Percentiles rank a stretch among this genome's conserved stretches.
phyloP scores from a whole-genome alignment of 2,797 vertebrate species.

The Phoebastria nigripes region DNA sequence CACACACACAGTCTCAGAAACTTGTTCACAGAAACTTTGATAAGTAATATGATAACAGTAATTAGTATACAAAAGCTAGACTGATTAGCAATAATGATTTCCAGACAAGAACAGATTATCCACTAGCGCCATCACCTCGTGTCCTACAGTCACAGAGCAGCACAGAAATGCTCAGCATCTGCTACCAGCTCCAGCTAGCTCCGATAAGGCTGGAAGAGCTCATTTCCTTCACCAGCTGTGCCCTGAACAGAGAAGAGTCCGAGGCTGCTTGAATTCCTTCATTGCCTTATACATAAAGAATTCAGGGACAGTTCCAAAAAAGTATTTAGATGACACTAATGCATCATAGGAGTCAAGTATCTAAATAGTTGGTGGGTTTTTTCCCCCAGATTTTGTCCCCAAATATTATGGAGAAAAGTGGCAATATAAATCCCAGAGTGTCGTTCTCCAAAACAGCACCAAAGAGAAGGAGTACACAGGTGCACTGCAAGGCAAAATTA shows the following conservation, averaged over 20 bases:
- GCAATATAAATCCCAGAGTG: not conserved
- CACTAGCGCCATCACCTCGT: accelerated
- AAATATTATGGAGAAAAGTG: not conserved
- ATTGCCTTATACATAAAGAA: not conserved
- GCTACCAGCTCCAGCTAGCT: not conserved
- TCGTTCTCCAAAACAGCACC: not conserved
- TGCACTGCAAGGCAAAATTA: not conserved
- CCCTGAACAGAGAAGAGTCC: not conserved
- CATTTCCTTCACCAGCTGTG: not conserved
- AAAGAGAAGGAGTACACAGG: not conserved
- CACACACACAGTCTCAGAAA: not conserved
- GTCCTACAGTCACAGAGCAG: not conserved
- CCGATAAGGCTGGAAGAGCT: not conserved
- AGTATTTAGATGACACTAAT: not conserved
- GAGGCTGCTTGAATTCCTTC: not conserved
- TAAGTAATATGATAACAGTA: not conserved
- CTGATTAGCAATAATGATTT: not conserved
- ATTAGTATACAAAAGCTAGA: not conserved
- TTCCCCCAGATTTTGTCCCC: not conserved
- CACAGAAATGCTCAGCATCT: not conserved
- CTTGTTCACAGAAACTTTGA: not conserved
- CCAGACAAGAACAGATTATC: not conserved
- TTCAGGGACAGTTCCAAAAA: not conserved
- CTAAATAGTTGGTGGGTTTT: not conserved
- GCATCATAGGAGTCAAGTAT: not conserved